These are phyloP conservation scores for Heteromyza rotundicornis DNA, from an alignment of 2,888 invertebrate species.

Conservation along the genomic window DNA sequence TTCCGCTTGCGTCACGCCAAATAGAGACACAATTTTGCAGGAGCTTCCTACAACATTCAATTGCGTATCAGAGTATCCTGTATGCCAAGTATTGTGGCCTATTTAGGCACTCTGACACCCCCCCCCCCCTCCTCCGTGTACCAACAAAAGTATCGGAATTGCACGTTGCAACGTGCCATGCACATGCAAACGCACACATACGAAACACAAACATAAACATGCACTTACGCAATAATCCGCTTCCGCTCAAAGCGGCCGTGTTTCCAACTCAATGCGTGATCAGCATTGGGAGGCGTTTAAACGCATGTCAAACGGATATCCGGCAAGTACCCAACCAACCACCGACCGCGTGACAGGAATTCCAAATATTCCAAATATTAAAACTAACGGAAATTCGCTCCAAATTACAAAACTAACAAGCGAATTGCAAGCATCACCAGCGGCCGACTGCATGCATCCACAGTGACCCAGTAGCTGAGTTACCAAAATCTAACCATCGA, in stretches of 20 bases:
- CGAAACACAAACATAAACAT: background rate
- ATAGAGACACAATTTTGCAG: no score
- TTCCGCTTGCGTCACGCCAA: background rate
- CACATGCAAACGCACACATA: background rate
- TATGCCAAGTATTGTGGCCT: no score
- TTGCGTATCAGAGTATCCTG: background rate
- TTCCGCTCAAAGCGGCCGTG: conserved; percentile 2
- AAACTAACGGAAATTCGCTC: conserved; percentile 53
- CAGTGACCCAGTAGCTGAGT: no score
- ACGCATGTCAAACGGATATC: conserved; percentile 39
- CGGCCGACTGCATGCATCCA: no score
- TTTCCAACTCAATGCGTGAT: background rate
- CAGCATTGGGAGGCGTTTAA: conserved; percentile 5
- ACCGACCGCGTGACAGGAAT: conserved; percentile 6
- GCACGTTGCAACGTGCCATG: background rate
- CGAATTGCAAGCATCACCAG: background rate
- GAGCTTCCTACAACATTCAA: background rate
- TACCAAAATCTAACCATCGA: no score
- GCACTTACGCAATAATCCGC: conserved; percentile 9
- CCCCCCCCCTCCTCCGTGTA: no score
- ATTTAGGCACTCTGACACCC: no score
- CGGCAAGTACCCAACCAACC: conserved; percentile 26
- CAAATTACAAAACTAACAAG: conserved; percentile 45
- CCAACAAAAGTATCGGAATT: background rate
- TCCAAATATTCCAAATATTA: conserved; percentile 43